Evolutionary conservation across 2,113 vertebrate genomes (phyloP).

Genomic region (Oxyura jamaicensis): DNA sequence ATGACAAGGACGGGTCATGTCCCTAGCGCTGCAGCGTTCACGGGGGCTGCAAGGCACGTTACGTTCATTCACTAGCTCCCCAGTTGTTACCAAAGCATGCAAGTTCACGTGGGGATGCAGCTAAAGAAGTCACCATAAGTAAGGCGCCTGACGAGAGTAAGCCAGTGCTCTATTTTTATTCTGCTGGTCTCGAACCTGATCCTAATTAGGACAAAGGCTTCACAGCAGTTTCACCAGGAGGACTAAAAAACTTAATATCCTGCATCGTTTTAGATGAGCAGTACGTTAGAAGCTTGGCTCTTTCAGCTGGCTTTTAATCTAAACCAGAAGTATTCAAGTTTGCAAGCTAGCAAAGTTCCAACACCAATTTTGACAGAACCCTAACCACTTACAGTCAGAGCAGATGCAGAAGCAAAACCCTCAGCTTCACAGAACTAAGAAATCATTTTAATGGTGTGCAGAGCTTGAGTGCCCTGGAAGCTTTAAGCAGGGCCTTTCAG

Average conservation of each 20-base stretch:
- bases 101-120: background rate
- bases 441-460: background rate
- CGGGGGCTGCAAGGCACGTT: background rate
- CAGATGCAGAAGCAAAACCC: background rate
- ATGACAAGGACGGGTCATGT: background rate
- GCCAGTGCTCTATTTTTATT: constrained; percentile 39
- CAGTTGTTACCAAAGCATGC: background rate
- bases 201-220: constrained; percentile 28
- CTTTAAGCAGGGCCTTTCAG: background rate
- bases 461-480: background rate
- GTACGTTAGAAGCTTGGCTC: background rate
- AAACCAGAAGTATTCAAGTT: background rate
- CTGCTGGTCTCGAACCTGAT: background rate
- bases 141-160: background rate
- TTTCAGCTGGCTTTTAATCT: background rate
- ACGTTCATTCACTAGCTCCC: background rate
- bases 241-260: background rate
- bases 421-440: background rate
- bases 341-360: background rate
- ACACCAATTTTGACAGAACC: background rate
- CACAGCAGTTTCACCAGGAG: background rate
- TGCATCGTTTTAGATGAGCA: background rate
- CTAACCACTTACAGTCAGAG: background rate
- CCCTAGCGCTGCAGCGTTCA: background rate
- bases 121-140: constrained; percentile 26